phyloP scores from a whole-genome alignment of 2,888 invertebrate species.

The Tenthredo livida region DNA sequence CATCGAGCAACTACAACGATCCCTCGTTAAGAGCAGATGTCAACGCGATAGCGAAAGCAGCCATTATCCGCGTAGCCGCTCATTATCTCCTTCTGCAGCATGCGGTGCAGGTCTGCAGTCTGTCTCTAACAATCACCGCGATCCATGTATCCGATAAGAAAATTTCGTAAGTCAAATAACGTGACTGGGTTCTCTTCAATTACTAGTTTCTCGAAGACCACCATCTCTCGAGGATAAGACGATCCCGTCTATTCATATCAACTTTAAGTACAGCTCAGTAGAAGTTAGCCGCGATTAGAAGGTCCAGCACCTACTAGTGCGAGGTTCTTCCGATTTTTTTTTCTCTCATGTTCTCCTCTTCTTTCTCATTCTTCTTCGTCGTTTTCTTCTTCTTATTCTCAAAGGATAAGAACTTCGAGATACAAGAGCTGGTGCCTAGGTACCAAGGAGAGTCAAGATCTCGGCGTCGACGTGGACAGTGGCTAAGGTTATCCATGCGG shows the following conservation, averaged over 20 bases:
- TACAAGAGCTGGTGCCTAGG: slow-evolving; percentile 9
- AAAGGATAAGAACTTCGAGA: not conserved
- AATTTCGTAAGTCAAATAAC: slow-evolving; percentile 48
- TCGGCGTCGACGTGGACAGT: slow-evolving; percentile 36
- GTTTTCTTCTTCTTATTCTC: not conserved
- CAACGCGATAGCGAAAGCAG: slow-evolving; percentile 51
- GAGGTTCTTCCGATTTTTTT: not conserved
- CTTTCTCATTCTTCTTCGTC: not conserved
- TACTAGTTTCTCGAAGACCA: slow-evolving; percentile 10
- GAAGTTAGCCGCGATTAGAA: slow-evolving; percentile 37
- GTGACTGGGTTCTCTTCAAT: slow-evolving; percentile 40
- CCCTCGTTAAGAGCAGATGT: slow-evolving; percentile 53
- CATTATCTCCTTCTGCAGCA: slow-evolving; percentile 48
- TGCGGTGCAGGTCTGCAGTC: not conserved
- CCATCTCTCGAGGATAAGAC: not conserved
- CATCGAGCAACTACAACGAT: slow-evolving; percentile 36
- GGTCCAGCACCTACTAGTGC: slow-evolving; percentile 8
- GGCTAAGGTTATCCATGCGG: slow-evolving; percentile 45
- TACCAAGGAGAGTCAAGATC: slow-evolving; percentile 29
- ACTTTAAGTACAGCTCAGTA: not conserved
- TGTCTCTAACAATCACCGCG: slow-evolving; percentile 44
- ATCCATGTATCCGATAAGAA: slow-evolving; percentile 38
- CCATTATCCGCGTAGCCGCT: slow-evolving; percentile 51
- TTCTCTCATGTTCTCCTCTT: not conserved
- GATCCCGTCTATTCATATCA: not conserved